Base-by-base conservation (phyloP, 2,888 invertebrate species). In the Drosophila mercatorum region DNA sequence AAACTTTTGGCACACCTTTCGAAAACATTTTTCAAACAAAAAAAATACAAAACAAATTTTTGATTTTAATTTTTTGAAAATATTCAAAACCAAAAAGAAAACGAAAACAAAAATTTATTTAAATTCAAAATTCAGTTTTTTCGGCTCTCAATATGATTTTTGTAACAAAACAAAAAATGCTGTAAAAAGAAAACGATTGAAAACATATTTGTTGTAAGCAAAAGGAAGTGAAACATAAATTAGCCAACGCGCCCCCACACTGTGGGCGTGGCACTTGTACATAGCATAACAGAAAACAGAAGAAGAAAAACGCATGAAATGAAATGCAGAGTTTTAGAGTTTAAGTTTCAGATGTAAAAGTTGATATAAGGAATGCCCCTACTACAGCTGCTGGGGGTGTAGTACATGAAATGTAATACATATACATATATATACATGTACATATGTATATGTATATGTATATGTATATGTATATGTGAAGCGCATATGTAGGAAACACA, bases 101-200 rank as follows among this genome's bases (percentile, higher is more conserved):
- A 57, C 63, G 22, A 22, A 22, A 65, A 79, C 3, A 2, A 65
- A 80, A 68, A 57, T 40, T 57, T 22, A 14, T 44, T 57, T 41
- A 56, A 91, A 91, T 91, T 91, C 90, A 84, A 91, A 91, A 91
- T 91, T 91, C 73, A 81, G 70, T 88, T 89, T 91, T 91, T 83
- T 87, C 89, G 90, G 90, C 88, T 80, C 65, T n/a, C 26, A 14
- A 77, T 84, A 81, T 84, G 62, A 77, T 82, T 84, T 83, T 73
- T 65, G 36, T 43, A 58, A 44, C 43, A 31, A 68, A 22, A 22
- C 22, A 44, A 12, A 36, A 73, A 63, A 84, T 80, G 83, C 83
- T 83, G 83, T 83, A 83, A 80, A 85, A 73, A 68, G 73, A 64
- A 52, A 64, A 38, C n/a, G 51, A 51, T 51, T 51, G 62, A 64